Evolutionary conservation across 2,113 vertebrate genomes (phyloP), one percentile per base, ranked within the genome.

Genomic region (Haemorhous mexicanus): DNA sequence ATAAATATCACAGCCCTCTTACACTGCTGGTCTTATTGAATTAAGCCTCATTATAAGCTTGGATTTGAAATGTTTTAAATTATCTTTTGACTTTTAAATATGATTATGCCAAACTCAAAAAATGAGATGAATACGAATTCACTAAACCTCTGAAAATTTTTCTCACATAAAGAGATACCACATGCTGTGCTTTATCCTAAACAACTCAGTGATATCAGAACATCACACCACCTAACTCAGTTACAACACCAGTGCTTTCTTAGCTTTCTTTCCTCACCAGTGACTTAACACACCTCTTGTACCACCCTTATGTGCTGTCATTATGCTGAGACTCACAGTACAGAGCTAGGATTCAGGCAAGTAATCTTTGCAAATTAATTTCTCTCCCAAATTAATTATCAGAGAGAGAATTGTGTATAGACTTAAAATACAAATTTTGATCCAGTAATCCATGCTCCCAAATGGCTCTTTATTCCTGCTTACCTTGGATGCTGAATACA

Each of bases 401-500:
- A 49, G 62, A 64, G 30, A 86, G 28, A 59, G 10, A 15, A 66
- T 61, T 92, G 41, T 58, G 15, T 24, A 73, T 9, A n/a, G 52
- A 75, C 17, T 81, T 82, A 27, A 91, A 81, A 87, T 5, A 90
- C 6, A 61, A 50, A 53, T 68, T 61, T 52, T 47, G 32, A 69
- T 55, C n/a, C 35, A 63, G 13, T n/a, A 83, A 87, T 78, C 11
- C n/a, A 39, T 28, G 10, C 61, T 87, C 72, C 63, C 58, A 82
- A 64, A 80, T 11, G 32, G 41, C 37, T 80, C 32, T n/a, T 94
- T 59, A 63, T 74, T 90, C 41, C 63, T 68, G 26, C 64, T 97
- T 72, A 99, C 99, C 98, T 99, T 99, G 39, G 98, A 97, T 11
- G 98, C 95, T 73, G 98, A 98, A 68, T 98, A 99, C 16, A 98